Base-by-base conservation (phyloP, 64 coral and sea anemone genomes). In the Porites australiensis region DNA sequence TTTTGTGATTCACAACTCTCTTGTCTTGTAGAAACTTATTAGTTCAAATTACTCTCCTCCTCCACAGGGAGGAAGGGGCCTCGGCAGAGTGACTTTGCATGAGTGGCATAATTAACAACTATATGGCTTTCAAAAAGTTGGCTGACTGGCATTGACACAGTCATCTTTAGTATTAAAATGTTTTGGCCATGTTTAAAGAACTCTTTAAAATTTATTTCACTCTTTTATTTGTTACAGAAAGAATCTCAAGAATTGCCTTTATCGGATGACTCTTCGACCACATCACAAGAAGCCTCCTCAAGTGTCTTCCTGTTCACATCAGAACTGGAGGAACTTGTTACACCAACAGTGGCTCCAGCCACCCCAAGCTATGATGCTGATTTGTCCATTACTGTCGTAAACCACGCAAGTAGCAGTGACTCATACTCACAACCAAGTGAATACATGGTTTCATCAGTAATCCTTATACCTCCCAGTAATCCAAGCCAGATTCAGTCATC, bases 321-420 rank as follows among this genome's bases (percentile, higher is more conserved):
- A 18, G 92, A 96, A 87, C 82, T 82, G 14, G 95, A 96, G 14
- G 65, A 82, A 53, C 76, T 88, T 43, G 21, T 77, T 7, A 81
- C 73, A 19, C 92, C 88, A 2, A 96, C 91, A 49, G 95, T 94
- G 14, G 95, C 95, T 16, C 95, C 95, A 15, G 95, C 95, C 16
- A 96, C 95, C 4, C 95, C 95, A 13, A 83, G 62, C 23, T 87
- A 89, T 68, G 95, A 96, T 43, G 60, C 23, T 43, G 95, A 91
- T 7, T 7, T 70, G 12, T 70, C 65, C 64, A 60, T 64, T 10
- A 23, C 95, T 22, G 57, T 95, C 14, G 47, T 78, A 54, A 89
- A 53, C 15, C 67, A 21, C 70, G 76, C 60, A 51, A 86, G 88
- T 73, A 76, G 63, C 61, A 91, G 58, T 47, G 50, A 21, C 6